Base-by-base conservation (phyloP, 2,888 invertebrate genomes). In the Girardia tigrina region DNA sequence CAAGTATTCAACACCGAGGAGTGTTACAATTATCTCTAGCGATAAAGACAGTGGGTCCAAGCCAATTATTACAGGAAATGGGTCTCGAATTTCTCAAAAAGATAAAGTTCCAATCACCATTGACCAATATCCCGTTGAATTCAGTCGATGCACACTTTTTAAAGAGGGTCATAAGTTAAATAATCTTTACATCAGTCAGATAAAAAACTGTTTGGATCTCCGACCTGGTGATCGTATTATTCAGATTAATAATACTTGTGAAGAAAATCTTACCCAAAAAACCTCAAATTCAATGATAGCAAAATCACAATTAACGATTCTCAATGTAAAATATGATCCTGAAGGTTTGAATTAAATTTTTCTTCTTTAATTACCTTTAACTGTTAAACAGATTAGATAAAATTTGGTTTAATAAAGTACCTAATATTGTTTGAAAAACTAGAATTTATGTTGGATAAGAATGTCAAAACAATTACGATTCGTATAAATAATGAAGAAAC, bases 301-400 rank as follows among this genome's bases (percentile, higher is more conserved):
- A 16, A 56, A 56, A n/a, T 56, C n/a, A 2, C 56, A 56, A n/a
- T 56, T 56, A 56, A 56, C 8, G 4, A 56, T 56, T 20, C 23
- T 56, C 20, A 56, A n/a, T 56, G 56, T 56, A 56, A 56, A 56
- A 56, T 56, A 56, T n/a, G 56, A 56, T 23, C 56, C 56, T 4
- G 56, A 4, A 56, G 56, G 56, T 56, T 4, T n/a, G n/a, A n/a
- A n/a, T n/a, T n/a, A n/a, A n/a, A n/a, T n/a, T n/a, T n/a, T n/a
- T n/a, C n/a, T n/a, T n/a, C n/a, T n/a, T n/a, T n/a, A n/a, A n/a
- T n/a, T n/a, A n/a, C n/a, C n/a, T n/a, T n/a, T n/a, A n/a, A n/a
- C n/a, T n/a, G n/a, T n/a, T n/a, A n/a, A n/a, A n/a, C n/a, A n/a
- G n/a, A n/a, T n/a, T n/a, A n/a, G n/a, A n/a, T n/a, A n/a, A n/a